Evolutionary conservation across 2,113 vertebrate genomes (phyloP).

Genomic region (Gymnogyps californianus): DNA sequence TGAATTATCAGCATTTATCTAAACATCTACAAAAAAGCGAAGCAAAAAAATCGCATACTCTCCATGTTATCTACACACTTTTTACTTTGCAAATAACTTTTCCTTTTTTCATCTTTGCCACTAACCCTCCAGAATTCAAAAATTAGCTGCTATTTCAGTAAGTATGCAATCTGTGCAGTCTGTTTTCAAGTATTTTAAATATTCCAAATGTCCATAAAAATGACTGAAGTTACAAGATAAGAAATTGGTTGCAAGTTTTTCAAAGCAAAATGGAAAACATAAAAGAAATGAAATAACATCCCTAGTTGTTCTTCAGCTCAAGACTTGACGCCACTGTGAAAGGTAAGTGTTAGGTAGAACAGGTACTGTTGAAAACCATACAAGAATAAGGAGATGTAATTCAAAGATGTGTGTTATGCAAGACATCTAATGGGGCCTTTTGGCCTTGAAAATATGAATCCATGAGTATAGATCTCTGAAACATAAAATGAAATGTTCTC

Average conservation of each 20-base stretch:
- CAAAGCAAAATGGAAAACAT: background rate
- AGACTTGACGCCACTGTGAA: background rate
- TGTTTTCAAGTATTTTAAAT: background rate
- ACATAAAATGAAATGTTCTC: background rate
- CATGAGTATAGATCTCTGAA: background rate
- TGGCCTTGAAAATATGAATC: slow-evolving; percentile 5
- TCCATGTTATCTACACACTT: background rate
- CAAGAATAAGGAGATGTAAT: background rate
- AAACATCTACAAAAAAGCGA: background rate
- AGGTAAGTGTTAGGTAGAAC: background rate
- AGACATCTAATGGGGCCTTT: background rate
- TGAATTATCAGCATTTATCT: background rate
- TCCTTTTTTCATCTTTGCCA: background rate
- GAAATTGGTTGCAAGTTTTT: background rate
- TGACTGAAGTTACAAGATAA: background rate
- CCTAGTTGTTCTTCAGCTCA: background rate
- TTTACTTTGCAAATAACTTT: background rate
- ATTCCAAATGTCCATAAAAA: background rate
- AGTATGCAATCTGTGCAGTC: background rate
- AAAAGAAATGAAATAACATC: background rate
- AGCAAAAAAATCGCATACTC: background rate
- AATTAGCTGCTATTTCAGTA: background rate
- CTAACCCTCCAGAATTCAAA: background rate
- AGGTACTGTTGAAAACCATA: background rate
- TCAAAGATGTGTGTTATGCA: background rate